These are phyloP conservation scores for Acanthococcus lagerstroemiae DNA, from an alignment of 2,888 invertebrate species.

Conservation along the genomic window DNA sequence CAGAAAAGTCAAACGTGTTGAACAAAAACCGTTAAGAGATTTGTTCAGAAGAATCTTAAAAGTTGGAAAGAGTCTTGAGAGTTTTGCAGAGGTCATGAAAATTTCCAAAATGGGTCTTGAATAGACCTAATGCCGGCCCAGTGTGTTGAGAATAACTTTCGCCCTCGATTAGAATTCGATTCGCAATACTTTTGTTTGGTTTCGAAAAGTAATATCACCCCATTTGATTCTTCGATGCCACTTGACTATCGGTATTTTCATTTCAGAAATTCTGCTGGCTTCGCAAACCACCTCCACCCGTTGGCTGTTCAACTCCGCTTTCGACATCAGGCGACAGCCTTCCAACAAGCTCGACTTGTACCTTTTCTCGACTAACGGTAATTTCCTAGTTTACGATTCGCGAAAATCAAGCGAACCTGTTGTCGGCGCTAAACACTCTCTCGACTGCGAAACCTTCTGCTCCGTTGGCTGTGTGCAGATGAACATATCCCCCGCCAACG, in stretches of 20 bases:
- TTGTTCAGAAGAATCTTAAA: too few species aligned
- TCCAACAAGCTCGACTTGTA: background rate
- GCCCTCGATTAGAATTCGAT: too few species aligned
- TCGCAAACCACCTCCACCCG: slow-evolving; percentile 4
- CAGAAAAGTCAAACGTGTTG: too few species aligned
- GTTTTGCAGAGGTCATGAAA: too few species aligned
- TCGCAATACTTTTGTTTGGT: too few species aligned
- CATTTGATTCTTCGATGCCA: too few species aligned
- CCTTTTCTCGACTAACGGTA: slow-evolving; percentile 4
- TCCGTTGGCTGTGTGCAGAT: background rate
- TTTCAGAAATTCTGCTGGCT: background rate
- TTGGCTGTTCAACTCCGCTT: slow-evolving; percentile 13
- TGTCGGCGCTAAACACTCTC: background rate
- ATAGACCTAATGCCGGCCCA: too few species aligned
- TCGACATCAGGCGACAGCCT: slow-evolving; percentile 6
- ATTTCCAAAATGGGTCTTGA: too few species aligned
- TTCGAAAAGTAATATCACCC: too few species aligned
- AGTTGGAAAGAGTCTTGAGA: too few species aligned
- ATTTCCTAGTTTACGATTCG: slow-evolving; percentile 9
- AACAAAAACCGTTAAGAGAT: too few species aligned
- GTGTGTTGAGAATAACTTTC: too few species aligned
- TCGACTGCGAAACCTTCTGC: background rate
- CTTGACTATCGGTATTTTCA: background rate
- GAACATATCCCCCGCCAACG: slow-evolving; percentile 22
- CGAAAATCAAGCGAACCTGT: slow-evolving; percentile 11